phyloP scores from a whole-genome alignment of 1,140 invertebrate species.

The Cylas formicarius region DNA sequence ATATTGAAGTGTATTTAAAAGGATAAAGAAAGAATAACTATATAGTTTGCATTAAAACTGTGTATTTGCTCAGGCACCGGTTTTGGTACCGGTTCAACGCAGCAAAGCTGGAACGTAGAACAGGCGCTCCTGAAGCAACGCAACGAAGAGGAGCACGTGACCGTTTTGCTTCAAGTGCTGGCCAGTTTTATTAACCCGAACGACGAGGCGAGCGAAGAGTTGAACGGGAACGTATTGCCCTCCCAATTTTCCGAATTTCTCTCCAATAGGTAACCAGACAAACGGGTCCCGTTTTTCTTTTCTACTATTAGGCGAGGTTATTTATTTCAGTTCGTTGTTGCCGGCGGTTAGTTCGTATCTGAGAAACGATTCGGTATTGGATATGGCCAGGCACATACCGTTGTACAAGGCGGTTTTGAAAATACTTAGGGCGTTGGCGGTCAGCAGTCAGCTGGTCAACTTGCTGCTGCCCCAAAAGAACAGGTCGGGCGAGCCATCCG shows the following conservation, averaged over 20 bases:
- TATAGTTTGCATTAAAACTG: not conserved
- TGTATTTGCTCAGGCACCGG: slow-evolving; percentile 57
- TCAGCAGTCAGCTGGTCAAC: slow-evolving; percentile 57
- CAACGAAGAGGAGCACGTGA: slow-evolving; percentile 89
- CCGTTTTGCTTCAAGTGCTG: slow-evolving; percentile 67
- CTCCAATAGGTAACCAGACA: slow-evolving; percentile 43
- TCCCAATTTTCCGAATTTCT: slow-evolving; percentile 67
- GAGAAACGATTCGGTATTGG: slow-evolving; percentile 88
- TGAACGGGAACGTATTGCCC: slow-evolving; percentile 49
- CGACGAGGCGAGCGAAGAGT: slow-evolving; percentile 44
- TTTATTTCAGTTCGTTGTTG: slow-evolving; percentile 63
- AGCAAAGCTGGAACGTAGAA: slow-evolving; percentile 93
- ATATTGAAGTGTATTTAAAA: no score
- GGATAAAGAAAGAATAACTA: no score
- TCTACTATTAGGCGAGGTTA: not conserved
- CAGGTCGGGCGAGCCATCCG: slow-evolving; percentile 44
- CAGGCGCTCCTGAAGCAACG: slow-evolving; percentile 81
- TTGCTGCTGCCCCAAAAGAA: slow-evolving; percentile 55
- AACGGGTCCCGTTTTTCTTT: not conserved
- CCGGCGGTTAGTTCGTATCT: slow-evolving; percentile 86
- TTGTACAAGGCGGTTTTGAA: slow-evolving; percentile 79
- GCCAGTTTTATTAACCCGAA: slow-evolving; percentile 78
- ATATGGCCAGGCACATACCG: slow-evolving; percentile 91
- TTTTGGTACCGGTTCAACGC: slow-evolving; percentile 90
- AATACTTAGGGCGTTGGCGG: slow-evolving; percentile 70